Evolutionary conservation across 1,140 invertebrate species (phyloP).

Genomic region (Trachymyrmex cornetzi): DNA sequence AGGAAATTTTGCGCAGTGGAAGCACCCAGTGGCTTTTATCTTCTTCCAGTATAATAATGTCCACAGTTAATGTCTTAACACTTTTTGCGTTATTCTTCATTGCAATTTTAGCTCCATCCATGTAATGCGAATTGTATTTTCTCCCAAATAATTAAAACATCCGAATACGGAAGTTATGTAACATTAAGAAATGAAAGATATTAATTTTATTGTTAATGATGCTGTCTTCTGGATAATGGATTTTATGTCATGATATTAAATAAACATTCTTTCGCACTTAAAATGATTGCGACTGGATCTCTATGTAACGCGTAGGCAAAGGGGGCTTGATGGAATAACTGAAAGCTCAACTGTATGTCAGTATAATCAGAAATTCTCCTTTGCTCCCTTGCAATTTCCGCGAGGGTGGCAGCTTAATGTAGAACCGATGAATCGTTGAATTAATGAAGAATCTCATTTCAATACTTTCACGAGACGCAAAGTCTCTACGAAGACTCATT

Average conservation of each 20-base stretch:
- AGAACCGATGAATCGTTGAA: constrained; percentile 37
- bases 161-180: neutral
- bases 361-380: constrained; percentile 48
- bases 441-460: constrained; percentile 57
- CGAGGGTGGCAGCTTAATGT: constrained; percentile 23
- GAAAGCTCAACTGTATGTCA: constrained; percentile 42
- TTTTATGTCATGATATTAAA: neutral
- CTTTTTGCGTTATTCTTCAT: neutral
- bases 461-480: constrained; percentile 26
- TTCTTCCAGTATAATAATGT: constrained; percentile 5
- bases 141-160: neutral
- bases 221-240: neutral
- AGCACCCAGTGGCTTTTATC: neutral
- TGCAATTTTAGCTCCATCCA: neutral
- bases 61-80: constrained; percentile 4
- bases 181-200: neutral
- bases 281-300: constrained; percentile 2
- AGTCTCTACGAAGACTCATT: neutral
- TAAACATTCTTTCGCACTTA: neutral
- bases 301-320: neutral
- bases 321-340: constrained; percentile 51
- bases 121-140: neutral
- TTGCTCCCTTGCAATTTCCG: constrained; percentile 3
- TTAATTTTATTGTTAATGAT: neutral
- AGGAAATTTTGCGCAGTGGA: constrained; percentile 42